Evolutionary conservation across 2,113 vertebrate genomes (phyloP).

Genomic region (Callipepla squamata): DNA sequence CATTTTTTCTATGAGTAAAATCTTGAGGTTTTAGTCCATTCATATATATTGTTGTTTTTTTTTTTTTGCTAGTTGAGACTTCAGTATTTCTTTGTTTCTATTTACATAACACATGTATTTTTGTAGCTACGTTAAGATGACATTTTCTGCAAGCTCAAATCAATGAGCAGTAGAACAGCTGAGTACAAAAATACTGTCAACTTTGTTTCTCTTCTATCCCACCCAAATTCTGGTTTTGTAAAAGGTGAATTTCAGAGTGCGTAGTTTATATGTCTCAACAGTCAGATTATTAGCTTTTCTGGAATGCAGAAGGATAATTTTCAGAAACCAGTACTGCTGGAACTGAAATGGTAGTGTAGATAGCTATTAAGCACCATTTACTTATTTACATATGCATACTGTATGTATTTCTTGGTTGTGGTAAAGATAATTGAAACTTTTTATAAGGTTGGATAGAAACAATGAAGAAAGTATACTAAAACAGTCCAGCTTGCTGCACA

Average conservation of each 20-base stretch:
- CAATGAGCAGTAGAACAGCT: neutral
- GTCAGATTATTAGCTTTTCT: neutral
- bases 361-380: neutral
- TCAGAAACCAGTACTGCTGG: neutral
- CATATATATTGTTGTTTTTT: accelerated
- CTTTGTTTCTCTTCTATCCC: neutral
- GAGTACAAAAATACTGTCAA: neutral
- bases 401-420: conserved; percentile 17
- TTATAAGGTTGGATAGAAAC: neutral
- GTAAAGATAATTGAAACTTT: conserved; percentile 46
- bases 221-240: neutral
- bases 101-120: neutral
- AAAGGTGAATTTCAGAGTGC: neutral
- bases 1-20: neutral
- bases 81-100: neutral
- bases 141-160: neutral
- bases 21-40: neutral
- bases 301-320: neutral
- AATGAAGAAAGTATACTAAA: neutral
- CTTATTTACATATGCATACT: neutral
- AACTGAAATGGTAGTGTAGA: neutral
- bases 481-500: neutral
- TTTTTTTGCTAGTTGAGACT: neutral
- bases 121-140: neutral
- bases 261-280: neutral